Conservation (phyloP, 1,140 invertebrate species). For the Drosophila nikananu region DNA sequence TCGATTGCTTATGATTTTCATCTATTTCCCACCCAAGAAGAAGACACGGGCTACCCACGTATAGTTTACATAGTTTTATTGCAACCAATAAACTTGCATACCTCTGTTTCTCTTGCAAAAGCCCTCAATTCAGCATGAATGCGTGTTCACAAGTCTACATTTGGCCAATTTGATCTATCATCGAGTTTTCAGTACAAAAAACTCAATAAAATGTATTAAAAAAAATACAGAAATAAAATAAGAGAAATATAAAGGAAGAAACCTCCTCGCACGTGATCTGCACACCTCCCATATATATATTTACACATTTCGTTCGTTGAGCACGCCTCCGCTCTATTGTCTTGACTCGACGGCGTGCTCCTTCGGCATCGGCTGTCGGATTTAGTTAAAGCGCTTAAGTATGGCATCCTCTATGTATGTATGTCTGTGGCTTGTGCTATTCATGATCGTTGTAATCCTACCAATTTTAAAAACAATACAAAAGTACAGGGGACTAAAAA, state of each 20-base stretch:
- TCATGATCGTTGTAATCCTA: slow-evolving; percentile 7
- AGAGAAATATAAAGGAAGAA: neutral
- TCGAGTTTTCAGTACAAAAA: slow-evolving; percentile 23
- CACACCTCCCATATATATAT: slow-evolving; percentile 29
- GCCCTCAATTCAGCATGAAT: slow-evolving; percentile 49
- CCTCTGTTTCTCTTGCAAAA: slow-evolving; percentile 26
- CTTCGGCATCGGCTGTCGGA: slow-evolving; percentile 23
- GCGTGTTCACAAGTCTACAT: slow-evolving; percentile 37
- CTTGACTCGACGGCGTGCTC: slow-evolving; percentile 14
- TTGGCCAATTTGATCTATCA: slow-evolving; percentile 24
- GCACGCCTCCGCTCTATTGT: slow-evolving; percentile 9
- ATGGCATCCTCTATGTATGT: slow-evolving; percentile 1
- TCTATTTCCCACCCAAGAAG: neutral
- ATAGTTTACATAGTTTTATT: slow-evolving; percentile 71
- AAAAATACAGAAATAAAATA: slow-evolving; percentile 6
- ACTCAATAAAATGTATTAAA: slow-evolving; percentile 37
- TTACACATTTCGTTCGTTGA: slow-evolving; percentile 45
- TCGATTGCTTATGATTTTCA: neutral
- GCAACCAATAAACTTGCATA: slow-evolving; percentile 71
- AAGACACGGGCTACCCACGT: neutral
- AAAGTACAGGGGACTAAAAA: slow-evolving; percentile 8
- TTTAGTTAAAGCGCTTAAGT: slow-evolving; percentile 11
- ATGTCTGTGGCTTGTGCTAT: neutral
- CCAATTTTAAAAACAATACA: slow-evolving; percentile 33
- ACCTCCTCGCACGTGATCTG: slow-evolving; percentile 3